Percentiles rank a stretch among this genome's conserved stretches.
phyloP scores from a whole-genome alignment of 2,888 invertebrate species.

The Netelia inedita region DNA sequence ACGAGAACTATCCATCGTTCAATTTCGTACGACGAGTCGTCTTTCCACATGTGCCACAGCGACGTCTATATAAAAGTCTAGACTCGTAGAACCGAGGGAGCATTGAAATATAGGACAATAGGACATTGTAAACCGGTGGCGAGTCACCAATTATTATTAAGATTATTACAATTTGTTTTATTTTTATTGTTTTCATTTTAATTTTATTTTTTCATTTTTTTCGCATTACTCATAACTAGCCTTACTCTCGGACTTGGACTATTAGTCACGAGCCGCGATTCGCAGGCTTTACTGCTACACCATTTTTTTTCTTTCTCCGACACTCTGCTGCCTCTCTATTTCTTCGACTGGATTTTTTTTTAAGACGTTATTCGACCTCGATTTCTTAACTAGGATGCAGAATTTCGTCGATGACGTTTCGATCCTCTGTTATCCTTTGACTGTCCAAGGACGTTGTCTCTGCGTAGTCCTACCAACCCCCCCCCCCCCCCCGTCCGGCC shows the following conservation, averaged over 20 bases:
- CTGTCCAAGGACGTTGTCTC: slow-evolving; percentile 54
- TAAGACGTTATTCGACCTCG: not conserved
- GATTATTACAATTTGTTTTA: too few relatives aligned
- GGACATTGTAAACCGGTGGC: too few relatives aligned
- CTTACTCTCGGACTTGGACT: not conserved
- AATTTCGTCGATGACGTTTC: slow-evolving; percentile 61
- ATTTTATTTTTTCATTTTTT: too few relatives aligned
- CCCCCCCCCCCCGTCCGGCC: not conserved
- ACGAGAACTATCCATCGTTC: slow-evolving; percentile 7
- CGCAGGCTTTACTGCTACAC: not conserved
- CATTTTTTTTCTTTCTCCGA: not conserved
- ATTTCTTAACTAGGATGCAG: slow-evolving; percentile 42
- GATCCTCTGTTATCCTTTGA: slow-evolving; percentile 36
- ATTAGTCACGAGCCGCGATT: not conserved
- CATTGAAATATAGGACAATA: too few relatives aligned
- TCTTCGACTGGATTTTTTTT: not conserved
- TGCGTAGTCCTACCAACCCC: slow-evolving; percentile 54
- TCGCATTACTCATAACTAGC: too few relatives aligned
- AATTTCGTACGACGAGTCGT: not conserved
- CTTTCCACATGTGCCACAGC: too few relatives aligned
- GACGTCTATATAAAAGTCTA: too few relatives aligned
- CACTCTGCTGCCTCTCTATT: too few relatives aligned
- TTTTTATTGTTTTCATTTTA: too few relatives aligned
- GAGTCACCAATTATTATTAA: too few relatives aligned
- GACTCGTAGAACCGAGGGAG: too few relatives aligned